Conservation (phyloP, 2,113 vertebrate genomes). For the human region GRCh38 chrX:120647001-120647500, state of each 20-base stretch:
- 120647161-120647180: not conserved
- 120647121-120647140: not conserved
- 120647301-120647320: not conserved
- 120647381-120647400: constrained; percentile 1
- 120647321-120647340: not conserved
- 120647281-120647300: not conserved
- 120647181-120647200: not conserved
- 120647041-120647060: not conserved
- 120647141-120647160: not conserved
- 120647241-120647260: not conserved
- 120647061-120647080: not conserved
- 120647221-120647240: not conserved
- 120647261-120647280: not conserved
- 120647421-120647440: constrained; percentile 37
- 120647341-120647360: not conserved
- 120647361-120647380: not conserved
- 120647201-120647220: not conserved
- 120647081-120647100: not conserved
- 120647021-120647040: not conserved
- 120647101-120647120: not conserved
- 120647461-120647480: constrained; percentile 31
- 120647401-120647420: constrained; percentile 39
- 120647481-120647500: constrained; percentile 12
- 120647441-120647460: constrained; percentile 39
- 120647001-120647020: not conserved